These are phyloP conservation scores for Geodia barretti DNA, from an alignment of 37 sponge, comb jelly and placozoan genomes.

Conservation along the genomic window DNA sequence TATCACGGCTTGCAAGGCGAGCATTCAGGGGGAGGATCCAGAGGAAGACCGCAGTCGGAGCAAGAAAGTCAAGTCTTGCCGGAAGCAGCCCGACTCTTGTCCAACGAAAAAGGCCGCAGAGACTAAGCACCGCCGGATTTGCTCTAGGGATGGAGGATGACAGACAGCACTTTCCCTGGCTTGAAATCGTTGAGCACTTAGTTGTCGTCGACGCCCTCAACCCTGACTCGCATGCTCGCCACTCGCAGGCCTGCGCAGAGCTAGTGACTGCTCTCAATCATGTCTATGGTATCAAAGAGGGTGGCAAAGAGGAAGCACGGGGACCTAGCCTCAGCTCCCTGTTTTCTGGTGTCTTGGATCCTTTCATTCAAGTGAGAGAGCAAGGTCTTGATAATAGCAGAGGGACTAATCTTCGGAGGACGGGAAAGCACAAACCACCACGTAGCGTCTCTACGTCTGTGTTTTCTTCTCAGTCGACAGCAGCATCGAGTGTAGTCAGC, in stretches of 20 bases:
- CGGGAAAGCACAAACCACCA: not conserved
- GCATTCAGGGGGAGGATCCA: not conserved
- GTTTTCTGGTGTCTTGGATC: not conserved
- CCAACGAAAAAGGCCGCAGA: not conserved
- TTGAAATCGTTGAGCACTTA: slow-evolving; percentile 46
- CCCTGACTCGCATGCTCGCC: not conserved
- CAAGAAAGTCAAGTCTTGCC: not conserved
- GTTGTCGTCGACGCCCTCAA: slow-evolving; percentile 6
- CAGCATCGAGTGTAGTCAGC: not conserved
- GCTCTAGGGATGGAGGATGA: slow-evolving; percentile 9
- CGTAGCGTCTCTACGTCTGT: not conserved
- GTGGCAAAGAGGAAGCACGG: not conserved
- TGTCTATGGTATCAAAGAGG: slow-evolving; percentile 11
- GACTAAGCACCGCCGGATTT: not conserved
- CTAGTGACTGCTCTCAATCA: slow-evolving; percentile 31
- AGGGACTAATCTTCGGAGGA: not conserved
- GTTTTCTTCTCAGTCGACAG: not conserved
- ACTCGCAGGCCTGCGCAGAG: slow-evolving; percentile 22
- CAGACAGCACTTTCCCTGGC: slow-evolving; percentile 30
- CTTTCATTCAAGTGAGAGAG: not conserved
- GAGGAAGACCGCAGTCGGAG: not conserved
- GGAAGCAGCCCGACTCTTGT: not conserved
- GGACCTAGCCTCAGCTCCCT: slow-evolving; percentile 14
- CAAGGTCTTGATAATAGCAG: no score
- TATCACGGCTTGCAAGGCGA: not conserved